Evolutionary conservation across 1,140 invertebrate species (phyloP).

Genomic region (Polypedilum pembai): DNA sequence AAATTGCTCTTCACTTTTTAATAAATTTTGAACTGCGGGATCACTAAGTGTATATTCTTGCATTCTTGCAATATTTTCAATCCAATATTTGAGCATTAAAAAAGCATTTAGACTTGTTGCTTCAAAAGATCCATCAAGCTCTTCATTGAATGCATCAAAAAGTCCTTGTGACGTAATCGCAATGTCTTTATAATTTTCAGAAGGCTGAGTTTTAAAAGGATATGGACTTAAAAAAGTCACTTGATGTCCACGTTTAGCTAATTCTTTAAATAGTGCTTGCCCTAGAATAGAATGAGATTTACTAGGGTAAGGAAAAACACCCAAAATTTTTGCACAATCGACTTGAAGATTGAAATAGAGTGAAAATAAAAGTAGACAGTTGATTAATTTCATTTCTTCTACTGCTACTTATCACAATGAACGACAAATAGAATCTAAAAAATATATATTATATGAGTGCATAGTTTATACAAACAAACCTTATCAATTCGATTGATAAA

Average conservation of each 20-base stretch:
- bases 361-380: background rate
- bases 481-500: background rate
- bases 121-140: background rate
- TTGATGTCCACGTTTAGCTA: conserved; percentile 39
- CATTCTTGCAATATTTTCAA: background rate
- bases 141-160: background rate
- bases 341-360: background rate
- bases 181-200: conserved; percentile 47
- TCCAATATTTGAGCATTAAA: background rate
- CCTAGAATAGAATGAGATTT: conserved; percentile 43
- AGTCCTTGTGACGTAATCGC: background rate
- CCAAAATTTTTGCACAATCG: conserved; percentile 38
- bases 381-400: background rate
- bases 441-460: too few relatives aligned
- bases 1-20: conserved; percentile 33
- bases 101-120: background rate
- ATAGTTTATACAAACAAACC: background rate
- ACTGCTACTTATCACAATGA: too few relatives aligned
- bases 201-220: conserved; percentile 41
- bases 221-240: conserved; percentile 48
- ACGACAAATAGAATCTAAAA: too few relatives aligned
- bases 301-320: conserved; percentile 39
- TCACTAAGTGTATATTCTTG: conserved; percentile 32
- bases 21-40: conserved; percentile 33
- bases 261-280: conserved; percentile 39